Evolutionary conservation across 2,888 invertebrate genomes (phyloP).

Genomic region (Drosophila engyochracea): DNA sequence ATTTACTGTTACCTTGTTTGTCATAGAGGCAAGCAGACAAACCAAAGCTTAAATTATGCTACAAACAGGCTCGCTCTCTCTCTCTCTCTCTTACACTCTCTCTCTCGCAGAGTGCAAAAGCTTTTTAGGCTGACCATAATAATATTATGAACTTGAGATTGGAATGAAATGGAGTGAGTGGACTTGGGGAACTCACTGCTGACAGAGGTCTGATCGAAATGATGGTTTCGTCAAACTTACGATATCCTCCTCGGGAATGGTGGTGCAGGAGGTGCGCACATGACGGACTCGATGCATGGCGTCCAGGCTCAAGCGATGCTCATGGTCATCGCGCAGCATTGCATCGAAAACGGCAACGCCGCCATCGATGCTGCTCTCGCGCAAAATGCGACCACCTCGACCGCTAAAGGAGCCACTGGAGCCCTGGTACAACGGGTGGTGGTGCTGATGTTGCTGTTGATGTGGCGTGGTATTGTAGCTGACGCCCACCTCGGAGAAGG

Average conservation of each 20-base stretch:
- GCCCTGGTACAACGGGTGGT: slow-evolving; percentile 2
- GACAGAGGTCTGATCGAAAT: slow-evolving; percentile 1
- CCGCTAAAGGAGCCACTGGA: slow-evolving; percentile 56
- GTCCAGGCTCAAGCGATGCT: slow-evolving; percentile 80
- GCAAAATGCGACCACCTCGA: slow-evolving; percentile 67
- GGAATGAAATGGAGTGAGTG: neutral
- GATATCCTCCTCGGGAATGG: slow-evolving; percentile 82
- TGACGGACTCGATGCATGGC: slow-evolving; percentile 77
- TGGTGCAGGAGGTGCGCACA: slow-evolving; percentile 81
- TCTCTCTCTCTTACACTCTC: neutral
- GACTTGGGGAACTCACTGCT: neutral
- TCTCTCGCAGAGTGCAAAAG: slow-evolving; percentile 31
- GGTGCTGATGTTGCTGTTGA: slow-evolving; percentile 46
- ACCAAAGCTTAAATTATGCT: slow-evolving; percentile 42
- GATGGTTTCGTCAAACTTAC: slow-evolving; percentile 61
- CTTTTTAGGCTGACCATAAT: slow-evolving; percentile 49
- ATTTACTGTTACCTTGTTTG: slow-evolving; percentile 1
- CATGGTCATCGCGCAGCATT: slow-evolving; percentile 72
- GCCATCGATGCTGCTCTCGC: slow-evolving; percentile 73
- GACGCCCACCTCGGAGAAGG: slow-evolving; percentile 81
- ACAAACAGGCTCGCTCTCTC: neutral
- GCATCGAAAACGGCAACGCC: slow-evolving; percentile 71
- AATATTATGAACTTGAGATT: slow-evolving; percentile 8
- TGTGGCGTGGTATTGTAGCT: slow-evolving; percentile 35
- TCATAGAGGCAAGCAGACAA: slow-evolving; percentile 16